Base-by-base conservation (phyloP, 1,140 invertebrate genomes). In the Campoletis sonorensis region DNA sequence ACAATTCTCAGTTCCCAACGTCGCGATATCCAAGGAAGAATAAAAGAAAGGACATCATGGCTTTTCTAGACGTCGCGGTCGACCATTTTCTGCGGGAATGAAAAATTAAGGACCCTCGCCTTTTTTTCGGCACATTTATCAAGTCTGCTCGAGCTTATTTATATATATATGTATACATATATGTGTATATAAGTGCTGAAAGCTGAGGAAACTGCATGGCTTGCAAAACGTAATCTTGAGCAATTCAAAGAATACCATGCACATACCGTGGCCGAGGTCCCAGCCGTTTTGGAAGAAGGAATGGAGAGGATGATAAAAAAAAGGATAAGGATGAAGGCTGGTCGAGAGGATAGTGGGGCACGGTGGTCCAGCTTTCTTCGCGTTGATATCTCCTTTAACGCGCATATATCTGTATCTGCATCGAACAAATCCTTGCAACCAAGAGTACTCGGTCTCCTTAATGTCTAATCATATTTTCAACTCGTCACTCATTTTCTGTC, bases 151-250 rank as follows among this genome's bases (percentile, higher is more conserved):
- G 21, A 54, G 37, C 15, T 51, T 51, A 26, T 76, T 2, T 54
- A 76, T 54, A 54, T 8, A 8, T 67, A 27, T 58, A 54, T 58
- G 16, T 54, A 76, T 54, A 54, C 1, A 8, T 67, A 27, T 58
- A 54, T 58, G 16, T 40, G 21, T 72, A n/a, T 45, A 13, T 45
- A 61, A 21, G 49, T 21, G 68, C 73, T 84, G 79, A 79, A 79
- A 85, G 75, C 84, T 68, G 87, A 77, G 80, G 85, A 88, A 88
- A 89, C 84, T 89, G 87, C 88, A 84, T 70, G 81, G 70, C 73
- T 86, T 86, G 88, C 88, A 87, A 80, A 88, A 89, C 80, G 85
- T 89, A 89, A 89, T 89, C 88, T 88, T 87, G 85, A 88, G 84
- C 86, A 85, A 86, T 88, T 88, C 87, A 85, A 89, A 87, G 86